Conservation (phyloP, 2,113 vertebrate species). For the Gymnogyps californianus region DNA sequence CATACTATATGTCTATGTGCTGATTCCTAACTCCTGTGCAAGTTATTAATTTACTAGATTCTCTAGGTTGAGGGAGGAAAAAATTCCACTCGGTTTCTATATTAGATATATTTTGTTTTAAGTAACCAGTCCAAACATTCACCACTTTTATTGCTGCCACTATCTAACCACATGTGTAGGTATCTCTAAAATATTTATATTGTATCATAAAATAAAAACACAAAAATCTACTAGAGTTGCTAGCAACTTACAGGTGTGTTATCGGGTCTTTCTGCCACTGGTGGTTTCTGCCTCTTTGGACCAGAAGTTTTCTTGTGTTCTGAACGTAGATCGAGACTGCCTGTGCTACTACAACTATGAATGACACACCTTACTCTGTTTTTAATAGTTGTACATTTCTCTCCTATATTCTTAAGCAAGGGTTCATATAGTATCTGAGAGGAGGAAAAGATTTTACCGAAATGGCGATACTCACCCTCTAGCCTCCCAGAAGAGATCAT, state of each 20-base stretch:
- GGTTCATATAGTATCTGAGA: background rate
- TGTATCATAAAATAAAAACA: background rate
- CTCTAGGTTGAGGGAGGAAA: background rate
- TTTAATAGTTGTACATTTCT: background rate
- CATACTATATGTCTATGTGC: background rate
- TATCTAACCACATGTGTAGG: background rate
- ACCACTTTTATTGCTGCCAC: background rate
- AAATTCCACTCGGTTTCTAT: background rate
- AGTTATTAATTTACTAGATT: background rate
- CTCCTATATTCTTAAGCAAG: background rate
- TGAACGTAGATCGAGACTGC: background rate
- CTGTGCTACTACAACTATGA: background rate
- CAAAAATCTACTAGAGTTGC: background rate
- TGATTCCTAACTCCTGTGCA: background rate
- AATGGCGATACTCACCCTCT: background rate
- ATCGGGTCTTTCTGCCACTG: background rate
- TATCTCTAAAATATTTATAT: background rate
- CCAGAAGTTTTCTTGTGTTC: background rate
- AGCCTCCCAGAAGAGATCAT: background rate
- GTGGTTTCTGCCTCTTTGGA: background rate
- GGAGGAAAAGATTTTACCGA: background rate
- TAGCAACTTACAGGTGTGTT: background rate
- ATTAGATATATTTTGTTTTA: background rate
- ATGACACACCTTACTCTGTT: background rate
- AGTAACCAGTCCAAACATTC: background rate